These are phyloP conservation scores for Atherinosoma microstoma DNA, from an alignment of 2,797 vertebrate species.

Conservation along the genomic window DNA sequence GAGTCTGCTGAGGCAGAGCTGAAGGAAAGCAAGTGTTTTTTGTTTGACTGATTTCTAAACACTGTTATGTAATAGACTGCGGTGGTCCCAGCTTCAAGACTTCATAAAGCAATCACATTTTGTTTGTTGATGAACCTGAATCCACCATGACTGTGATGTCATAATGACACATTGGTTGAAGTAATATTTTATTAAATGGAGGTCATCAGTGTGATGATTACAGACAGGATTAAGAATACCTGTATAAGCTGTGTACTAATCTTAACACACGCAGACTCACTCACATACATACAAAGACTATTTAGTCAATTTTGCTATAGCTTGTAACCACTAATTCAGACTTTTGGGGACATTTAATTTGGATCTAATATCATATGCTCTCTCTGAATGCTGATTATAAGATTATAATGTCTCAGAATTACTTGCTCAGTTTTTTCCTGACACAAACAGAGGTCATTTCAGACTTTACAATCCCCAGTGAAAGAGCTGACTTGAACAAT, in stretches of 20 bases:
- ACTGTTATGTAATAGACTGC: not conserved
- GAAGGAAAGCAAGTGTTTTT: slow-evolving; percentile 10
- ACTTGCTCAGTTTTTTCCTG: not conserved
- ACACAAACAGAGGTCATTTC: slow-evolving; percentile 3
- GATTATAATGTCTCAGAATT: slow-evolving; percentile 45
- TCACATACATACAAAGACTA: not conserved
- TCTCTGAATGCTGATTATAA: slow-evolving; percentile 27
- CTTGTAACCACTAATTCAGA: slow-evolving; percentile 22
- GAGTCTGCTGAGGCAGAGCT: slow-evolving; percentile 2
- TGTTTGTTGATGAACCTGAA: slow-evolving; percentile 8
- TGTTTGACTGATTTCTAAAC: not conserved
- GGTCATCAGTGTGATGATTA: slow-evolving; percentile 13
- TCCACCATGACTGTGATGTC: slow-evolving; percentile 21
- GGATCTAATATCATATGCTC: slow-evolving; percentile 26
- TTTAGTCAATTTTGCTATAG: not conserved
- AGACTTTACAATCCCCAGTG: slow-evolving; percentile 7
- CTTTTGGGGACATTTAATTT: slow-evolving; percentile 46
- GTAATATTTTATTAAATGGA: slow-evolving; percentile 5
- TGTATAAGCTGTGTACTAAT: slow-evolving; percentile 2
- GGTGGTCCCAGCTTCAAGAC: not conserved
- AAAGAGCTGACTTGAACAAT: not conserved
- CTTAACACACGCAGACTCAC: not conserved
- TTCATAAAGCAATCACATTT: not conserved
- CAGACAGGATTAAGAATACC: slow-evolving; percentile 11
- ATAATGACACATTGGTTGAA: slow-evolving; percentile 9